phyloP scores from a whole-genome alignment of 92 coral and sea anemone genomes.

The Blastomussa wellsi region DNA sequence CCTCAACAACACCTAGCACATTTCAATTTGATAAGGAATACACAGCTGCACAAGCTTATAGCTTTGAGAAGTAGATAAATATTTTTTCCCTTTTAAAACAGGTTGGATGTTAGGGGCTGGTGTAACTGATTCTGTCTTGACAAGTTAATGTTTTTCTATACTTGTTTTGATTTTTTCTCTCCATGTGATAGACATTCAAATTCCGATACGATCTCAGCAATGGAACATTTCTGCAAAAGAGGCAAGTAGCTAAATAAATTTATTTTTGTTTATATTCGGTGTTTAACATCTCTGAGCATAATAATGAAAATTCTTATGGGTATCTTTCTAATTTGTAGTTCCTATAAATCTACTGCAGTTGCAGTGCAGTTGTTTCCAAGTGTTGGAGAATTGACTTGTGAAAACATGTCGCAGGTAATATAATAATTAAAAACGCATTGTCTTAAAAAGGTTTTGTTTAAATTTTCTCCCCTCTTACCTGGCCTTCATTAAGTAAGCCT shows the following conservation, averaged over 20 bases:
- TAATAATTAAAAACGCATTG: not conserved
- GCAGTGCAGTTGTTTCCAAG: conserved; percentile 49
- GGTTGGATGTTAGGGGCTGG: too few relatives aligned
- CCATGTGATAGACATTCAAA: conserved; percentile 17
- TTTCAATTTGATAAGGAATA: too few relatives aligned
- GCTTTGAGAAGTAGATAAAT: too few relatives aligned
- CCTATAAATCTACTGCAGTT: conserved; percentile 38
- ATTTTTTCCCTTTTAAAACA: too few relatives aligned
- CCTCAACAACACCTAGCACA: too few relatives aligned
- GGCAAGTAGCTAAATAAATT: not conserved
- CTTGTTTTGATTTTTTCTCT: not conserved
- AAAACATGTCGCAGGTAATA: conserved; percentile 45
- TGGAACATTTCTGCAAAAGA: not conserved
- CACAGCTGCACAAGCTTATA: too few relatives aligned
- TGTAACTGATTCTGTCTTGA: not conserved
- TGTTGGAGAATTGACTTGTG: conserved; percentile 46
- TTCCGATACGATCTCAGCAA: conserved; percentile 16
- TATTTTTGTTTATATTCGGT: not conserved
- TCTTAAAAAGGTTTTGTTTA: too few relatives aligned
- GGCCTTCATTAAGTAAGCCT: not conserved
- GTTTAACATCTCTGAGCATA: not conserved
- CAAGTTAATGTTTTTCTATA: not conserved
- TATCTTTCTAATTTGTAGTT: not conserved
- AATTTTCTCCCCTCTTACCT: not conserved
- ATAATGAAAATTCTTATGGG: not conserved